Evolutionary conservation across 2,797 vertebrate species (phyloP), one percentile per base, ranked within the genome.

Genomic region (Darevskia mixta): DNA sequence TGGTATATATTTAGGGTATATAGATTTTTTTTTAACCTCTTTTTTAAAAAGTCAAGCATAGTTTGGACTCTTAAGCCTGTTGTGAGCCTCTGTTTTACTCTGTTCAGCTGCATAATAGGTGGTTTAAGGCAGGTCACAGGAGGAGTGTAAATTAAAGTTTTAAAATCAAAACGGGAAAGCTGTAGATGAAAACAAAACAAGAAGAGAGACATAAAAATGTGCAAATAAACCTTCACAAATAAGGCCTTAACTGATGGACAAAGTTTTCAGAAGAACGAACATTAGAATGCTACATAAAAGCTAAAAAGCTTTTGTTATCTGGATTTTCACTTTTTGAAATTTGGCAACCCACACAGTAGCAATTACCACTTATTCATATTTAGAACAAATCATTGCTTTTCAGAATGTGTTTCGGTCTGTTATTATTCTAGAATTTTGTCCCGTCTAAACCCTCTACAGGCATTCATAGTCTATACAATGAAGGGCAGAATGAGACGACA

Each of bases 151-250:
- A 49, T 15, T 49, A 49, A 49, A 49, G 49, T 49, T 49, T 49
- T 49, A 49, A 49, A 49, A 49, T 49, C 25, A 55, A 35, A 18
- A 55, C 13, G 58, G 32, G 87, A 72, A 89, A 64, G 32, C 73
- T 88, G 27, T 8, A 17, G n/a, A 77, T 64, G 20, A 77, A 76
- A 61, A 41, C 25, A 41, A 61, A 85, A 67, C n/a, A 82, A 87
- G n/a, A 38, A 76, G 9, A 25, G 17, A 23, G 8, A 23, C 49
- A 29, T 25, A 29, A 29, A 67, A 25, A 29, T 27, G 6, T 75
- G 7, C 18, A 75, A 75, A 75, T 75, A 18, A 3, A 8, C 72
- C 6, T 17, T 75, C 72, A 75, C 72, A 38, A 3, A 75, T 23
- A 20, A 20, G 35, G 35, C 2, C 7, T 27, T 32, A 72, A 35